These are phyloP conservation scores for Periophthalmodon schlosseri DNA, from an alignment of 2,113 vertebrate species.

Conservation along the genomic window DNA sequence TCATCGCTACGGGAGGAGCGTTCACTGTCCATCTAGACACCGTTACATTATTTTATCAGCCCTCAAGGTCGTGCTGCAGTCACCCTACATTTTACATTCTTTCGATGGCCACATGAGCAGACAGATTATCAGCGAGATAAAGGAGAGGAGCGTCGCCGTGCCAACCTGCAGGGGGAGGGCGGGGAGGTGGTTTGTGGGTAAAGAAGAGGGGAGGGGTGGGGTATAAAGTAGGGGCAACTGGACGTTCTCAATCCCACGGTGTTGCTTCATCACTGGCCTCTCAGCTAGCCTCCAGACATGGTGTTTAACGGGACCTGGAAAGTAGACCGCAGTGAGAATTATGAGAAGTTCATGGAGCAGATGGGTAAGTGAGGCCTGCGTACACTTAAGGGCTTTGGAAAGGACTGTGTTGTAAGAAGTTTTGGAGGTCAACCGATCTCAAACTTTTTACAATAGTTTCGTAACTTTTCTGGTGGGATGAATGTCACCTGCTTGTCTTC, in stretches of 20 bases:
- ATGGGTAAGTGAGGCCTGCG: conserved; percentile 82
- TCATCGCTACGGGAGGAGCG: conserved; percentile 27
- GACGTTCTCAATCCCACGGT: conserved; percentile 43
- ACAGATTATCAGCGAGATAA: conserved; percentile 81
- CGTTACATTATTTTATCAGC: conserved; percentile 57
- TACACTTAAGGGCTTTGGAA: not conserved
- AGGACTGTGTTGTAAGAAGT: not conserved
- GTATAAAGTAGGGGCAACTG: conserved; percentile 49
- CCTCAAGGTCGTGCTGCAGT: conserved; percentile 44
- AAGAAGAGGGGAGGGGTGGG: conserved; percentile 12
- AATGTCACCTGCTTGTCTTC: no score
- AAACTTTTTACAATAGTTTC: not conserved
- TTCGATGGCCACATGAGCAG: conserved; percentile 84
- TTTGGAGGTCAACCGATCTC: not conserved
- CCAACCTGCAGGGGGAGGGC: conserved; percentile 12
- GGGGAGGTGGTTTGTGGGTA: not conserved
- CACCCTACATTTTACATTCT: conserved; percentile 64
- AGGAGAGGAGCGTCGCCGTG: conserved; percentile 67
- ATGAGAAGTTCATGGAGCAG: conserved; percentile 88
- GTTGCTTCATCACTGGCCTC: conserved; percentile 30
- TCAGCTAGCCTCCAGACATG: conserved; percentile 73
- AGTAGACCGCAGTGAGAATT: conserved; percentile 84
- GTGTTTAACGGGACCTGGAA: conserved; percentile 87
- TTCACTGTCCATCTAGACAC: conserved; percentile 13
- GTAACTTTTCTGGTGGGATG: no score